A percentile compares a stretch with the other conserved stretches of the same genome.
Conservation (phyloP, 2,888 invertebrate species). For the Lasioglossum vierecki region DNA sequence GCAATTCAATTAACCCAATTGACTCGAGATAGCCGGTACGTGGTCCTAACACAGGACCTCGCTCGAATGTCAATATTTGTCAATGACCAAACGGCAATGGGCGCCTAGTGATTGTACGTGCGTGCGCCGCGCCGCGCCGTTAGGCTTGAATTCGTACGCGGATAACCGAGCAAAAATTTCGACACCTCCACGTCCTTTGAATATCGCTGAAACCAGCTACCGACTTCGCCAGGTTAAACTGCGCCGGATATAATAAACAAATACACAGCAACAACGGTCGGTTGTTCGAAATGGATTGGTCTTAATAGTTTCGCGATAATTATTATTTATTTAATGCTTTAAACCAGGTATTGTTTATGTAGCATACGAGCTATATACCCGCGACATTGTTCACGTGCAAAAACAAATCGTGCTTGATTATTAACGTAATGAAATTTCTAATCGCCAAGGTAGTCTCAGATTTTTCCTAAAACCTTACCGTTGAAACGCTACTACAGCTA, state of each 20-base stretch:
- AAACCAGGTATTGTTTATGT: no score
- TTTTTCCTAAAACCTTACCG: no score
- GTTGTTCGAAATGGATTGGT: no score
- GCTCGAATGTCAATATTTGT: conserved; percentile 66
- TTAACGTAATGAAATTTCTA: no score
- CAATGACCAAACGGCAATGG: conserved; percentile 57
- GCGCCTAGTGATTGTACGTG: conserved; percentile 43
- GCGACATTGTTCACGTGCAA: no score
- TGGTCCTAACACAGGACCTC: conserved; percentile 54
- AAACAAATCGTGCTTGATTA: no score
- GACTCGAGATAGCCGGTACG: conserved; percentile 62
- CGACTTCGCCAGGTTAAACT: not conserved
- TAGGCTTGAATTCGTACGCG: not conserved
- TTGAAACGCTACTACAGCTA: no score
- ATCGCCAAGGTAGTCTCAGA: no score
- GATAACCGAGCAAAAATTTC: not conserved
- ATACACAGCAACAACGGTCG: no score
- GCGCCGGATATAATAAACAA: not conserved
- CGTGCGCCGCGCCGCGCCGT: not conserved
- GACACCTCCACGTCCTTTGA: not conserved
- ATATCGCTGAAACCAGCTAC: not conserved
- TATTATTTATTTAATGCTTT: no score
- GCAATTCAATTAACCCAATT: conserved; percentile 69
- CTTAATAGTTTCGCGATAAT: no score
- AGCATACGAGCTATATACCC: no score